Base-by-base conservation (phyloP, 37 sponge, comb jelly and placozoan genomes). In the Aplysina aerophoba region DNA sequence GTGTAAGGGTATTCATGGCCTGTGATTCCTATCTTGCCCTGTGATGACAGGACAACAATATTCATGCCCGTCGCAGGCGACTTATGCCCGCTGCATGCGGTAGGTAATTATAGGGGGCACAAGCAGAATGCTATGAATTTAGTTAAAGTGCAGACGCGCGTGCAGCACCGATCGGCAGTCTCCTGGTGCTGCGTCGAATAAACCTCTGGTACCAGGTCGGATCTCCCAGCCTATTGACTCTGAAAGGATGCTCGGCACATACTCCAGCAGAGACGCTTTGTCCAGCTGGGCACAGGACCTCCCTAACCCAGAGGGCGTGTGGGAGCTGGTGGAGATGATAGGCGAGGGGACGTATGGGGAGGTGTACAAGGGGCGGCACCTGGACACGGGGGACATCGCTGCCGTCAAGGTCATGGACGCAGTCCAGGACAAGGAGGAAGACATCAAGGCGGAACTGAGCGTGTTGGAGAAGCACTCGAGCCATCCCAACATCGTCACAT, bases 391-490 rank as follows among this genome's bases (percentile, higher is more conserved):
- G 1, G 88, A 88, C 30, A 84, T 88, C 25, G 93, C 84, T 19
- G 96, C 96, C 30, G 81, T 92, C 78, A 95, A 95, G 35, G 86
- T 95, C 59, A 95, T 92, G 90, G 92, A 95, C 50, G 86, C 83
- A 0, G 53, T 83, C 8, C 60, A 69, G 37, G 85, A 87, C 24
- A 85, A 82, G 53, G 89, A 72, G 62, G 85, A 75, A 61, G 83
- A 83, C 57, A 78, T 80, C n/a, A 60, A 61, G 30, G 50, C 79
- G 15, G 83, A 83, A 50, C 37, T 77, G 35, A 78, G 36, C 33
- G 83, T 59, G 60, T 36, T 85, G 24, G 25, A 85, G n/a, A 58
- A 17, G 30, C 90, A 91, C 72, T 91, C 89, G 53, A 83, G 77
- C 36, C 93, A 96, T 81, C 89, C 89, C 0, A 96, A 96, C 73